phyloP scores from a whole-genome alignment of 2,113 vertebrate genomes.

The Embiotoca jacksoni region DNA sequence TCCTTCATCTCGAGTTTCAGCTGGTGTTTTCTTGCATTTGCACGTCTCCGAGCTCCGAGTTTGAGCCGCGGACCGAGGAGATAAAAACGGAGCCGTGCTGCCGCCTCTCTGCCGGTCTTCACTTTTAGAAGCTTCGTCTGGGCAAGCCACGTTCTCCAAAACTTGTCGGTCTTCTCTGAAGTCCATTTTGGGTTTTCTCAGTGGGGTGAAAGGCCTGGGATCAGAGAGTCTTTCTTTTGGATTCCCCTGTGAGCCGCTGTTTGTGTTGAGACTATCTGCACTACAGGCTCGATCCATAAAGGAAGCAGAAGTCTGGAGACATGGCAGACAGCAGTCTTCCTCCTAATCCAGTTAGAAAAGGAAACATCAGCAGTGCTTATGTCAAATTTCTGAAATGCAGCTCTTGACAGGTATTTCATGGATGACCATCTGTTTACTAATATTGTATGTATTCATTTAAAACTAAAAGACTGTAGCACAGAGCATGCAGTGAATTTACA shows the following conservation, averaged over 20 bases:
- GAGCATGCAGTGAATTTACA: no score
- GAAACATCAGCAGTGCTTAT: background rate
- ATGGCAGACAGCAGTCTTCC: conserved; percentile 27
- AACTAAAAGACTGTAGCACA: no score
- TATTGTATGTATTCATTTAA: no score
- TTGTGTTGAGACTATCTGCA: background rate
- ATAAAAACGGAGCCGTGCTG: conserved; percentile 26
- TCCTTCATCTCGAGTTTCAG: conserved; percentile 64
- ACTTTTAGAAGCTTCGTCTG: background rate
- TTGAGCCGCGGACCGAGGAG: conserved; percentile 20
- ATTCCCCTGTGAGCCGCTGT: background rate
- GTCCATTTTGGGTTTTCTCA: background rate
- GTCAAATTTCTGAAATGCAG: background rate
- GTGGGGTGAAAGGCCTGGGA: background rate
- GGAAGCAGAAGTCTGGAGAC: conserved; percentile 1
- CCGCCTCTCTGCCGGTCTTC: background rate
- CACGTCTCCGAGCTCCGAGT: conserved; percentile 20
- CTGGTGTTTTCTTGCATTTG: conserved; percentile 30
- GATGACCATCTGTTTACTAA: background rate
- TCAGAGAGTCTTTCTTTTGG: conserved; percentile 3
- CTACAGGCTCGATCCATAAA: background rate
- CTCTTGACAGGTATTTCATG: background rate
- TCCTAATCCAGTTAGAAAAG: conserved; percentile 43
- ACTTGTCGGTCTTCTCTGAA: background rate
- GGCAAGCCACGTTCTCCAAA: background rate